These are phyloP conservation scores for Venturia canescens DNA, from an alignment of 1,140 invertebrate species.

Conservation along the genomic window DNA sequence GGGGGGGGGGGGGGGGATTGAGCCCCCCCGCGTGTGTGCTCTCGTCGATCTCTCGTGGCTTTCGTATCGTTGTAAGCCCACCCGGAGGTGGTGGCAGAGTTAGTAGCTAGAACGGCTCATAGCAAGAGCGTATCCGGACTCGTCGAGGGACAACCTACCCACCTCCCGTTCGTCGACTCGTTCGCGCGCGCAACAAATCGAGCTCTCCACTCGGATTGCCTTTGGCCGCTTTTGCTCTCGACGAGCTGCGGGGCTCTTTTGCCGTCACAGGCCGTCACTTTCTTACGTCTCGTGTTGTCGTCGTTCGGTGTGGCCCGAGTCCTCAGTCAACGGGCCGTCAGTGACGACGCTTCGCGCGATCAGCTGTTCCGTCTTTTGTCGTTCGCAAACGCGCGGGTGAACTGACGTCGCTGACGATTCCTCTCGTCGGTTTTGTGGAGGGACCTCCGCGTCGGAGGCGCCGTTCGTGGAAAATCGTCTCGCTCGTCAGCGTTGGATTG, in stretches of 20 bases:
- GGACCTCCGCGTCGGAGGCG: too few relatives aligned
- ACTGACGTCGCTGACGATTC: not conserved
- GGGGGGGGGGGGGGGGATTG: constrained; percentile 44
- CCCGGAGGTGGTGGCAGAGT: constrained; percentile 57
- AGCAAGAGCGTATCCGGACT: constrained; percentile 58
- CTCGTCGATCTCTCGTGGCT: constrained; percentile 37
- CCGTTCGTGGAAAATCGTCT: not conserved
- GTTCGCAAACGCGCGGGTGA: constrained; percentile 26
- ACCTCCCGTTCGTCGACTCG: constrained; percentile 59
- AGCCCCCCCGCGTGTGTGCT: not conserved
- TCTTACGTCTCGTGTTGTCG: constrained; percentile 36
- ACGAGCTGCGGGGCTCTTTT: constrained; percentile 62
- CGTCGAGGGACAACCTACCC: constrained; percentile 53
- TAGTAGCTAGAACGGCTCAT: constrained; percentile 59
- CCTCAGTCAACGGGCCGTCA: constrained; percentile 37
- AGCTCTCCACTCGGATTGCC: constrained; percentile 21
- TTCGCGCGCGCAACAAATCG: constrained; percentile 39
- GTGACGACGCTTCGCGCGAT: not conserved
- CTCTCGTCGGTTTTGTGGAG: not conserved
- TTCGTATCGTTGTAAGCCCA: constrained; percentile 39
- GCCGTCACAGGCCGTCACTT: constrained; percentile 31
- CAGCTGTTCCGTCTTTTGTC: constrained; percentile 8
- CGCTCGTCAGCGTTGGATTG: not conserved
- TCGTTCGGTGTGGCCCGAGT: constrained; percentile 8
- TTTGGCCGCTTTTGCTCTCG: constrained; percentile 53